Base-by-base conservation (phyloP, 23 tunicate genomes). In the Halocynthia aurantium region DNA sequence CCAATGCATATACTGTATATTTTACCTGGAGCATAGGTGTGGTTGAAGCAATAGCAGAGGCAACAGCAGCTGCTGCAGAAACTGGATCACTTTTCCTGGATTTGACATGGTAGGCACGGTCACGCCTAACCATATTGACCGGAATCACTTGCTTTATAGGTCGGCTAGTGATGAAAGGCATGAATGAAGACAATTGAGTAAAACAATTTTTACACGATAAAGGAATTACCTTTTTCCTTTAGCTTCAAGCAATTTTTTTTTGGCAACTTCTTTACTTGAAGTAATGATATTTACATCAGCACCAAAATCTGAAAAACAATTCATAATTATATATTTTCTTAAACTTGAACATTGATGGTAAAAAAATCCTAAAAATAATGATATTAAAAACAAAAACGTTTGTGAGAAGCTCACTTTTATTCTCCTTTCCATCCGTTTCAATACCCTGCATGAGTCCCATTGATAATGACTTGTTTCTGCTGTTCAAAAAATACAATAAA, bases 211-310 rank as follows among this genome's bases (percentile, higher is more conserved):
- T 19, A n/a, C 18, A n/a, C 22, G 63, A 15, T n/a, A 0, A 72
- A 49, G 10, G 11, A 10, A 20, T 17, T 54, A 74, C 78, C 62
- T 64, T 18, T 62, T 8, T 5, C 56, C 56, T 10, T 21, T 74
- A 2, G 78, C 62, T 56, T 54, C 63, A 8, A 74, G 78, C 31
- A 74, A n/a, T 54, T 6, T 74, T 53, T 52, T 74, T 64, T 74
- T 74, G 20, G 78, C 56, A 8, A 54, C 8, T n/a, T 54, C 78
- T n/a, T 51, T 55, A 18, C 56, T 44, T 12, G 60, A 51, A 54
- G 18, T 53, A 4, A 74, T 74, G 78, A 74, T 74, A 54, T 74
- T 74, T 56, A 74, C 31, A 74, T 53, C 57, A n/a, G 40, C 54
- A 18, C 56, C 63, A 11, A 53, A 6, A 12, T 49, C 72, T 67